Evolutionary conservation across 2,113 vertebrate genomes (phyloP).

Genomic region (Excalfactoria chinensis): DNA sequence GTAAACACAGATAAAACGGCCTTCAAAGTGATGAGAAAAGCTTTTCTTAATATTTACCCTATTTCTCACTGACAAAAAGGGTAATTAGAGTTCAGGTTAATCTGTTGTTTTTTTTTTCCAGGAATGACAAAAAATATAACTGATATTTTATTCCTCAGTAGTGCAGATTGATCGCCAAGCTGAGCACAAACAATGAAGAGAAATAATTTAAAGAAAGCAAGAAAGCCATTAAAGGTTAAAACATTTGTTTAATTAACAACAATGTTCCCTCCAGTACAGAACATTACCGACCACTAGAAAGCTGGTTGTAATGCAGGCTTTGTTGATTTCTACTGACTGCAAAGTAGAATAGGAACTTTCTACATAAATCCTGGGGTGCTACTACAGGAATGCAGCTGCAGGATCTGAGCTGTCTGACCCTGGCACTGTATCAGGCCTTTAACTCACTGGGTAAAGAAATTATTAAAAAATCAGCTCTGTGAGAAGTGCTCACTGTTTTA

Average conservation of each 20-base stretch:
- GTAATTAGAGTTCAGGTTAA: background rate
- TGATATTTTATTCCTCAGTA: background rate
- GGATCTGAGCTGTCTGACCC: constrained; percentile 1
- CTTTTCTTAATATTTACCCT: background rate
- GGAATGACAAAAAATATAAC: constrained; percentile 11
- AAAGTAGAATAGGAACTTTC: background rate
- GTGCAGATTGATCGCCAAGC: background rate
- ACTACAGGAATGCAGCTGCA: background rate
- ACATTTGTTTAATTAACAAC: background rate
- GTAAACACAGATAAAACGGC: background rate
- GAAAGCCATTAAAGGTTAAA: constrained; percentile 3
- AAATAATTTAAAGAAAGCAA: constrained; percentile 14
- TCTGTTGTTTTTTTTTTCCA: background rate
- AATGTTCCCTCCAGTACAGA: background rate
- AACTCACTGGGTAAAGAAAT: background rate
- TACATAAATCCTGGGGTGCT: background rate
- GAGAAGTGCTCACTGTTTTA: constrained; percentile 2
- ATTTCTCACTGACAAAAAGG: background rate
- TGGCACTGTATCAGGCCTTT: background rate
- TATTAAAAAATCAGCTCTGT: background rate
- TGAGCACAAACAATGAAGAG: background rate
- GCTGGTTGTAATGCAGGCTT: background rate
- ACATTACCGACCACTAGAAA: background rate
- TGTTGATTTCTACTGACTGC: background rate
- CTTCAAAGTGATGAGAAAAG: background rate